Evolutionary conservation across 92 coral and sea anemone species (phyloP), one percentile per base, ranked within the genome.

Genomic region (Diadumene lineata): DNA sequence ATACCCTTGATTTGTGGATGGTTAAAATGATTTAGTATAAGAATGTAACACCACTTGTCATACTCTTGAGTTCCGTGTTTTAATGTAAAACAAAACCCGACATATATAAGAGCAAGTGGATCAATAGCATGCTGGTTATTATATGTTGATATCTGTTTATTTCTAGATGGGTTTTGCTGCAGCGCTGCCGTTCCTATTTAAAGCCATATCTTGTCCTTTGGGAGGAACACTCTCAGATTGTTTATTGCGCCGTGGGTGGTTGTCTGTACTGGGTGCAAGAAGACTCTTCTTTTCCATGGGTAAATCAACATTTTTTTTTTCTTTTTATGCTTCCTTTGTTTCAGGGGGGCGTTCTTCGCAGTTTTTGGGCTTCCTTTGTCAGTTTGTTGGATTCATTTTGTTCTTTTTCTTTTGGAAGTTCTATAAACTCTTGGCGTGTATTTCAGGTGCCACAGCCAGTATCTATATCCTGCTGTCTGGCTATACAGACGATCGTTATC

Each of bases 121-220:
- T n/a, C n/a, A n/a, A n/a, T n/a, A n/a, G n/a, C n/a, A n/a, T n/a
- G n/a, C n/a, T n/a, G n/a, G n/a, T n/a, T n/a, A 16, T 22, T 53
- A 53, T 16, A 23, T 53, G 22, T 16, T 22, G 60, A 3, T 16
- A 53, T 8, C 22, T 23, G 4, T 3, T 61, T 34, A 31, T 46
- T 48, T 64, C 61, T 71, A 91, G 97, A 85, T 88, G 93, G 97
- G 97, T 15, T 91, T 91, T 68, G 93, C 86, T 15, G 97, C 93
- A 8, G 97, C 97, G 0, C 79, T 92, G 23, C 97, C 97, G 53
- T 91, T 91, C 60, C 81, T 91, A 18, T 84, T 88, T 26, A 91
- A 91, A 60, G 76, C 90, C 10, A 29, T 91, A 16, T 70, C 85
- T 26, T 84, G 93, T 69, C 97, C 97, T 18, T 63, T 80, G 4